phyloP scores from a whole-genome alignment of 2,113 vertebrate species.

The Telmatochromis bifrenatus region DNA sequence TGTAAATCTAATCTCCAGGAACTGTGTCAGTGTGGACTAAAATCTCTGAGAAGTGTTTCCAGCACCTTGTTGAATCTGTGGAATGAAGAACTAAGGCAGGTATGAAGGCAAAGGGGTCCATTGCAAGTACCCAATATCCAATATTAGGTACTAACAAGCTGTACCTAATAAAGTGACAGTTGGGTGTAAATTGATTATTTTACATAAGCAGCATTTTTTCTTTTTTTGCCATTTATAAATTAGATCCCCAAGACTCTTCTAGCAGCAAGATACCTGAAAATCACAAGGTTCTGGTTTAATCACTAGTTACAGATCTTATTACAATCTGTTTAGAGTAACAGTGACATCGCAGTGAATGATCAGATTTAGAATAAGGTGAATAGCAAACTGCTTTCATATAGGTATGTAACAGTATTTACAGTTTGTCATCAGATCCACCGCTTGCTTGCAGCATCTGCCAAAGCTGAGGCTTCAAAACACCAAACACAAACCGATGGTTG shows the following conservation, averaged over 20 bases:
- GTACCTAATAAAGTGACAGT: not conserved
- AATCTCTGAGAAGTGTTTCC: not conserved
- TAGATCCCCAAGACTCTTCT: not conserved
- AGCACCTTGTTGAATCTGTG: not conserved
- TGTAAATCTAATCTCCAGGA: not conserved
- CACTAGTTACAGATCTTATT: not conserved
- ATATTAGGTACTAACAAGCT: not conserved
- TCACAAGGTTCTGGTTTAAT: accelerated
- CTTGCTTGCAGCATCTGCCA: not conserved
- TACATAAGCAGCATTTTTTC: not conserved
- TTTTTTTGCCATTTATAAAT: accelerated
- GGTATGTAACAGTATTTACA: not conserved
- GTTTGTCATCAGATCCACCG: not conserved
- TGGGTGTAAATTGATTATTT: not conserved
- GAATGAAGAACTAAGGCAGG: not conserved
- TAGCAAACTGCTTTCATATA: not conserved
- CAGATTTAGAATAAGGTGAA: not conserved
- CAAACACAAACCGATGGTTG: not conserved
- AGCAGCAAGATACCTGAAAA: not conserved
- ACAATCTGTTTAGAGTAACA: not conserved
- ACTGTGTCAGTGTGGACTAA: not conserved
- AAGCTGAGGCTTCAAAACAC: not conserved
- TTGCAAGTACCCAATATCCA: not conserved
- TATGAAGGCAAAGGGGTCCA: not conserved
- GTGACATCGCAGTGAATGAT: not conserved